Evolutionary conservation across 2,888 invertebrate genomes (phyloP).

Genomic region (Dastarcus helophoroides): DNA sequence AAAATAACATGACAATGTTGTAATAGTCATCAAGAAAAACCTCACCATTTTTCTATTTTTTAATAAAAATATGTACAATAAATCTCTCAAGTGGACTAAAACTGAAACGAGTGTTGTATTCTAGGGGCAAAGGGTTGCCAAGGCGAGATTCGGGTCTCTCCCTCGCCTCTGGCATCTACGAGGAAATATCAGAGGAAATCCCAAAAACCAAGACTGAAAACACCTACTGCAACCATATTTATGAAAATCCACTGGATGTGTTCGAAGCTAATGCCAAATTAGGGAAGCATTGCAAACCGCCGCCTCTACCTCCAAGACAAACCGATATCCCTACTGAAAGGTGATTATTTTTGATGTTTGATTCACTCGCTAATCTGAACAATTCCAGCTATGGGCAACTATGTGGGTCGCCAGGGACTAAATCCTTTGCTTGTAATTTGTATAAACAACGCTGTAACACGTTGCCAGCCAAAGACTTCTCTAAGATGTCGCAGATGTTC

Average conservation of each 20-base stretch:
- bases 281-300: conserved; percentile 30
- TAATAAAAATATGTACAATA: too few relatives aligned
- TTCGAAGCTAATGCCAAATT: conserved; percentile 22
- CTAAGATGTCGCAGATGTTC: conserved; percentile 31
- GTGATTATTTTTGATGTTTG: too few relatives aligned
- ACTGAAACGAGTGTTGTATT: too few relatives aligned
- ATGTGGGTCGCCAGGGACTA: too few relatives aligned
- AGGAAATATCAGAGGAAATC: conserved; percentile 48
- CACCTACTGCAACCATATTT: conserved; percentile 25
- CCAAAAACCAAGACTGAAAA: conserved; percentile 9
- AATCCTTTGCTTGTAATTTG: too few relatives aligned
- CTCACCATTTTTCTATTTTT: too few relatives aligned
- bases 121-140: conserved; percentile 18
- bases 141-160: conserved; percentile 48
- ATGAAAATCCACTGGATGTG: conserved; percentile 36
- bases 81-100: too few relatives aligned
- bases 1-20: too few relatives aligned
- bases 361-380: too few relatives aligned
- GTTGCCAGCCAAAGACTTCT: conserved; percentile 31
- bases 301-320: conserved; percentile 39
- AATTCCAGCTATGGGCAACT: too few relatives aligned
- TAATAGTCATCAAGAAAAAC: too few relatives aligned
- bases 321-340: conserved; percentile 20
- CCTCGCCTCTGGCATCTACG: conserved; percentile 55
- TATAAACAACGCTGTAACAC: conserved; percentile 31